phyloP scores from a whole-genome alignment of 1,140 invertebrate genomes.

The Lucilia sericata region DNA sequence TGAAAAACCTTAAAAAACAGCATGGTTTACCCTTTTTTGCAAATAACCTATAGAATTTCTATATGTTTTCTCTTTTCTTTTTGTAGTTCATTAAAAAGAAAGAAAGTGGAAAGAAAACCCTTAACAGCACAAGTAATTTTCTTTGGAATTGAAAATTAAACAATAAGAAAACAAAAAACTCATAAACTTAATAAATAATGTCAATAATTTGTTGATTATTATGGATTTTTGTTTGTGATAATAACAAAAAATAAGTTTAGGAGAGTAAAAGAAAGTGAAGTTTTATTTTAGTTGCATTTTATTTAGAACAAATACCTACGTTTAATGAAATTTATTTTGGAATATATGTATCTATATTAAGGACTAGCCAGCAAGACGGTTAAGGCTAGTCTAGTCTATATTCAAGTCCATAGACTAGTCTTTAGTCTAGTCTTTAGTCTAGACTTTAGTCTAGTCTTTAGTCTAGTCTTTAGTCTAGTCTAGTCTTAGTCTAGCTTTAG shows the following conservation, averaged over 20 bases:
- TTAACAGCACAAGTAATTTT: neutral
- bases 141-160: neutral
- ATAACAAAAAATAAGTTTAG: neutral
- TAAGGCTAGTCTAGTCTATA: no score
- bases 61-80: neutral
- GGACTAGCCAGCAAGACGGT: no score
- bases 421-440: no score
- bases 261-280: neutral
- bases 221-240: neutral
- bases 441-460: no score
- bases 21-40: no score
- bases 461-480: no score
- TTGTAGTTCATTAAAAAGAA: neutral
- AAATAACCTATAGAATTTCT: no score
- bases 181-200: neutral
- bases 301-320: neutral
- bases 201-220: conserved; percentile 12
- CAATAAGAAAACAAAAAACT: neutral
- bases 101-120: neutral
- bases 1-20: no score
- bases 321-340: no score
- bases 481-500: no score
- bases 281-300: neutral
- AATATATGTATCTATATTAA: no score
- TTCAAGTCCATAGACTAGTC: no score